These are phyloP conservation scores for Rutpela maculata DNA, from an alignment of 2,888 invertebrate species.

Conservation along the genomic window DNA sequence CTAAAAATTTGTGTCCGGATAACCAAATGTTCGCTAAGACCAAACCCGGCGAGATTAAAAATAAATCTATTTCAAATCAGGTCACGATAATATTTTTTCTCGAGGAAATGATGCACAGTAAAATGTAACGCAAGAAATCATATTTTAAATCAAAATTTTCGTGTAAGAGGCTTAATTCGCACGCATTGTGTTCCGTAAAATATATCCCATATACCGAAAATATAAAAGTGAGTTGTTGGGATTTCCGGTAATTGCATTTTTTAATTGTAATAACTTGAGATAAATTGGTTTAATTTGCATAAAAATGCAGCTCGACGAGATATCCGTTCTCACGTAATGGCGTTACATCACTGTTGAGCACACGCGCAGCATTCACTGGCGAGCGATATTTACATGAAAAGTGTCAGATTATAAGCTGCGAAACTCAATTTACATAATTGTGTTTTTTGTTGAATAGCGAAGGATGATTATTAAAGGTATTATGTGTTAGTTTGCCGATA, in stretches of 20 bases:
- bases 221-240: slow-evolving; percentile 24
- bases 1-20: no score
- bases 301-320: slow-evolving; percentile 63
- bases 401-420: slow-evolving; percentile 70
- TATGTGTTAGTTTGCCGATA: not conserved
- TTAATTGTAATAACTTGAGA: slow-evolving; percentile 64
- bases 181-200: not conserved
- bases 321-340: slow-evolving; percentile 63
- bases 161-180: not conserved
- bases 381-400: slow-evolving; percentile 68
- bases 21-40: no score
- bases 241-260: slow-evolving; percentile 55
- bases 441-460: slow-evolving; percentile 59
- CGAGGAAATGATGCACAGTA: not conserved
- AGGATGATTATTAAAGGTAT: slow-evolving; percentile 20
- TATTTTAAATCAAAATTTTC: not conserved
- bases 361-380: slow-evolving; percentile 44
- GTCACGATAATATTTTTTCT: not conserved
- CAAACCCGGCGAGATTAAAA: no score
- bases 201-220: slow-evolving; percentile 7
- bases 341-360: slow-evolving; percentile 61
- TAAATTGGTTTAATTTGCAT: slow-evolving; percentile 68
- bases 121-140: not conserved
- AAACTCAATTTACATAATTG: slow-evolving; percentile 68
- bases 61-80: not conserved